These are phyloP conservation scores for Pseudorasbora parva DNA, from an alignment of 2,113 vertebrate species.

Conservation along the genomic window DNA sequence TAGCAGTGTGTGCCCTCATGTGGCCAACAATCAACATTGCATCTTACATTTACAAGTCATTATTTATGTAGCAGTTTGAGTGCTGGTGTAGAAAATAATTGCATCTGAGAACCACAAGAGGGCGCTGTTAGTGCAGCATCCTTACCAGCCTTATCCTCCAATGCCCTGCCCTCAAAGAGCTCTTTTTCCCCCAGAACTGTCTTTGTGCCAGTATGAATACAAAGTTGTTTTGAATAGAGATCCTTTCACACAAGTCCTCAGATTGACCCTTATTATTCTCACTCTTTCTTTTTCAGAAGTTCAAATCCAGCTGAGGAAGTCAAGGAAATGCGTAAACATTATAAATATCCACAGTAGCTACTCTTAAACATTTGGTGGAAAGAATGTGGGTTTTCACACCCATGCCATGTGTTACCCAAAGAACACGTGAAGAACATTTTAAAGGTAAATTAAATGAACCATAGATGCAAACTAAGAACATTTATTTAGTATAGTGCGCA, in stretches of 20 bases:
- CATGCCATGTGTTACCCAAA: no score
- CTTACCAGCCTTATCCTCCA: background rate
- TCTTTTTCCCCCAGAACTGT: background rate
- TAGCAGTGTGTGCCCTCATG: background rate
- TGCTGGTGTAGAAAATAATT: background rate
- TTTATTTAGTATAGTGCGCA: no score
- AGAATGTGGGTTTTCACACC: no score
- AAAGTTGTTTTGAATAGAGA: constrained; percentile 4
- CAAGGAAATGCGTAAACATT: background rate
- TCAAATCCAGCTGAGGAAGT: background rate
- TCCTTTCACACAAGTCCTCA: background rate
- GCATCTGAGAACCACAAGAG: background rate
- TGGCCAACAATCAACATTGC: background rate
- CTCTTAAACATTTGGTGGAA: no score
- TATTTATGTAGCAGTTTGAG: background rate
- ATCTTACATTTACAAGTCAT: background rate
- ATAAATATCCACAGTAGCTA: background rate
- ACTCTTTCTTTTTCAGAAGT: background rate
- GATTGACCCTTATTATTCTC: background rate
- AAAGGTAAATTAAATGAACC: no score
- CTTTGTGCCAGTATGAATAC: constrained; percentile 16
- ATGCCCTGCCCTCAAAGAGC: background rate
- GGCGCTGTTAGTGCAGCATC: background rate
- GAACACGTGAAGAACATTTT: no score
- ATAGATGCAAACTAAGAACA: no score